Evolutionary conservation across 37 sponge, comb jelly and placozoan species (phyloP), one percentile per base, ranked within the genome.

Genomic region (Lycopodina hypogea): DNA sequence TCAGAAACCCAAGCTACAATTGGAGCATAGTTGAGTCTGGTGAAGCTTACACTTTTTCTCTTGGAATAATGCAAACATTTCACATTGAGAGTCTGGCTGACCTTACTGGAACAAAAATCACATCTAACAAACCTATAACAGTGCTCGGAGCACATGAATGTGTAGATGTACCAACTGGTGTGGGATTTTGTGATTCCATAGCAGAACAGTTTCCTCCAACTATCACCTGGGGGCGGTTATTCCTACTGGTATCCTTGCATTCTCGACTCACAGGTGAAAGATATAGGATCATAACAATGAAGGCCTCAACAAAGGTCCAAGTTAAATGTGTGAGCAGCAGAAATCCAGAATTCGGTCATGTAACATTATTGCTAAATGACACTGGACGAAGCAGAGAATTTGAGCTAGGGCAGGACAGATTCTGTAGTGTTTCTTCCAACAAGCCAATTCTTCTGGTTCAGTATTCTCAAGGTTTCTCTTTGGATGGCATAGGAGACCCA

Each of bases 201-300:
- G 56, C 77, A 3, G 84, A 84, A 60, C 84, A 84, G 77, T 35
- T 84, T 6, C 84, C 84, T 48, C 84, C 84, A 35, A 84, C 84
- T 6, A 55, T 64, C 33, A 77, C 62, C 19, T 84, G 84, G 84
- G 84, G 84, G 41, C 40, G 69, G 17, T 56, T 72, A 18, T 84
- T 84, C 57, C 64, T 69, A 40, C 42, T 76, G 61, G 23, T 62
- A 22, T 76, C 76, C 36, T 60, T 76, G 42, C 60, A 76, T 26
- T 61, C 76, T 1, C 9, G 76, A 17, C 1, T 42, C 26, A 26
- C 62, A 30, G 60, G 61, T 60, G 76, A 60, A 11, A 26, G 42
- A 2, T 76, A 76, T 24, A 76, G 42, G 30, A 60, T 76, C 4
- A 60, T 60, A 2, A 38, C 37, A 61, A 61, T 38, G 61, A 58